Percentiles rank a stretch among this genome's conserved stretches.
Conservation (phyloP, 1,140 invertebrate genomes). For the Glossosoma conforme region DNA sequence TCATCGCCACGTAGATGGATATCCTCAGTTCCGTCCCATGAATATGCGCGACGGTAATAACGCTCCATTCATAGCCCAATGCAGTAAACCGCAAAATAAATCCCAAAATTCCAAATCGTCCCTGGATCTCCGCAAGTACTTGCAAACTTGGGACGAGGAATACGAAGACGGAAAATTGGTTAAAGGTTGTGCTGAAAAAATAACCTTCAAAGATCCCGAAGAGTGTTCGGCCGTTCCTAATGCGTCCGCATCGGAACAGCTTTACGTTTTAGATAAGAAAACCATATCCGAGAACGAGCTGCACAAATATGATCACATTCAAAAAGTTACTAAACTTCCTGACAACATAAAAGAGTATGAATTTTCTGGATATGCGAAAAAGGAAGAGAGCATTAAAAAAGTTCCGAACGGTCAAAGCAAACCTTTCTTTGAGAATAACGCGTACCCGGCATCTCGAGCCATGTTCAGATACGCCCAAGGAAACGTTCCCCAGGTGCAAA, state of each 20-base stretch:
- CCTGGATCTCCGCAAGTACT: constrained; percentile 46
- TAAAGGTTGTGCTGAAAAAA: constrained; percentile 7
- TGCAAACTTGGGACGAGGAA: constrained; percentile 51
- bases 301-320: constrained; percentile 47
- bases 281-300: constrained; percentile 46
- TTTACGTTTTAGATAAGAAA: constrained; percentile 46
- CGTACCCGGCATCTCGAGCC: constrained; percentile 13
- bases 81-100: neutral
- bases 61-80: no score
- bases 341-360: constrained; percentile 40
- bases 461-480: constrained; percentile 32
- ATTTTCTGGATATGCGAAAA: constrained; percentile 6
- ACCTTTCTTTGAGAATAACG: neutral
- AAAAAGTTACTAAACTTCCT: constrained; percentile 48
- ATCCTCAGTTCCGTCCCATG: no score
- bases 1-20: no score
- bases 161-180: constrained; percentile 38
- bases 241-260: constrained; percentile 38
- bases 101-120: constrained; percentile 2
- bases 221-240: constrained; percentile 1
- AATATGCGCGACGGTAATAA: no score
- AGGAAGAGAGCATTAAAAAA: no score
- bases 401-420: constrained; percentile 3
- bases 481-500: constrained; percentile 25
- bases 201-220: constrained; percentile 24